Evolutionary conservation across 2,888 invertebrate genomes (phyloP).

Genomic region (Nasonia oneida): DNA sequence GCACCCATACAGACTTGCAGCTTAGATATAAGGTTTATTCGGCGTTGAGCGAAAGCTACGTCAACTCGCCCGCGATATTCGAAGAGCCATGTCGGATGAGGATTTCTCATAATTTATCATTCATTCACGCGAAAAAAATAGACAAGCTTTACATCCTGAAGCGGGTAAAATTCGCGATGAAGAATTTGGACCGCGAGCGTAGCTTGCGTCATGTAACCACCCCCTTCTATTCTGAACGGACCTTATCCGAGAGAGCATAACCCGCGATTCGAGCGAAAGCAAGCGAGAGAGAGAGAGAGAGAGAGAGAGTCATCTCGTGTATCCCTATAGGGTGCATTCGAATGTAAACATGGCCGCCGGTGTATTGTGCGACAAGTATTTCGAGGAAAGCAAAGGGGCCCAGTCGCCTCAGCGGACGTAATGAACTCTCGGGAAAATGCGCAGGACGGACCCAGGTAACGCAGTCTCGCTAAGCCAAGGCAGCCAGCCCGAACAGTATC

Average conservation of each 20-base stretch:
- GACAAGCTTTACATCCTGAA: neutral
- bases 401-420: constrained; percentile 39
- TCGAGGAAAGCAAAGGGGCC: neutral
- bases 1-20: neutral
- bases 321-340: constrained; percentile 66
- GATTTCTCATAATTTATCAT: neutral
- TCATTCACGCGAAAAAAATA: neutral
- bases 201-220: neutral
- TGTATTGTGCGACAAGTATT: constrained; percentile 72
- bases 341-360: constrained; percentile 77
- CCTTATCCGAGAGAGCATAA: neutral
- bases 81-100: neutral
- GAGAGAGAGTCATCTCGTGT: neutral
- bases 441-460: constrained; percentile 58
- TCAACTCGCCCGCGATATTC: neutral
- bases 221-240: constrained; percentile 9
- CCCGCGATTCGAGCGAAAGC: neutral
- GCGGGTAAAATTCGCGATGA: neutral
- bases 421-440: constrained; percentile 49
- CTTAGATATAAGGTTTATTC: constrained; percentile 38
- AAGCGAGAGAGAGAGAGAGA: neutral
- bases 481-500: neutral
- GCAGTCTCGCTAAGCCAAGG: neutral
- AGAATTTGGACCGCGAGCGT: too few relatives aligned
- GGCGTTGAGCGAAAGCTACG: neutral